Evolutionary conservation across 2,113 vertebrate genomes (phyloP).

Genomic region (Tetrax tetrax): DNA sequence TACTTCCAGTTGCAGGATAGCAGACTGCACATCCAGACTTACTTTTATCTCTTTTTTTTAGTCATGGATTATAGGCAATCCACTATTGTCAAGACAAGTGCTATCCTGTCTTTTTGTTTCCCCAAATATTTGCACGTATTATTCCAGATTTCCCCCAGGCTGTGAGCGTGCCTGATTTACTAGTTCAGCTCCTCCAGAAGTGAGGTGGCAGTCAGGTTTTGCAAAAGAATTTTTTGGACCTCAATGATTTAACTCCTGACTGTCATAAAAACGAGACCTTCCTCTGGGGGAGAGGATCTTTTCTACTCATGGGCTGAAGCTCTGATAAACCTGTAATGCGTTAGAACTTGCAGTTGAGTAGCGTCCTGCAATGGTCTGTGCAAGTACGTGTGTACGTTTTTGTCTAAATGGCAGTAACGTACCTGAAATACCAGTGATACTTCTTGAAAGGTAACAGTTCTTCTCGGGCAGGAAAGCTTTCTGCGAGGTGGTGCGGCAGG

Average conservation of each 20-base stretch:
- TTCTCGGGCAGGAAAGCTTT: not conserved
- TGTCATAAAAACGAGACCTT: not conserved
- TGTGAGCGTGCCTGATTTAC: not conserved
- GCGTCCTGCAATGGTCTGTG: not conserved
- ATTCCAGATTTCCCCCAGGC: not conserved
- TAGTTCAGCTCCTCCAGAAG: not conserved
- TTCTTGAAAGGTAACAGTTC: not conserved
- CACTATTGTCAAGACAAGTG: not conserved
- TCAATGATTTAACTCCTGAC: not conserved
- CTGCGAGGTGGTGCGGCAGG: not conserved
- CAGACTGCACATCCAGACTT: not conserved
- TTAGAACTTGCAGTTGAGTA: not conserved
- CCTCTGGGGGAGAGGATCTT: not conserved
- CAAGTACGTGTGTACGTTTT: accelerated
- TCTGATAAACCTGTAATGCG: no score
- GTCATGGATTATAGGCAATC: not conserved
- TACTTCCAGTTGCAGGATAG: not conserved
- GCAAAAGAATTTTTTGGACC: not conserved
- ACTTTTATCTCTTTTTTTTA: not conserved
- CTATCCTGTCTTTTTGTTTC: not conserved
- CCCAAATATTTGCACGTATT: not conserved
- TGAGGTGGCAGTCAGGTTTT: not conserved
- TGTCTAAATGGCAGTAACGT: not conserved
- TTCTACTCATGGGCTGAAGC: not conserved
- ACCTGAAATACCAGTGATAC: not conserved